A percentile compares a stretch with the other conserved stretches of the same genome.
Evolutionary conservation across 1,140 invertebrate species (phyloP).

Genomic region (Scaptomyza montana): DNA sequence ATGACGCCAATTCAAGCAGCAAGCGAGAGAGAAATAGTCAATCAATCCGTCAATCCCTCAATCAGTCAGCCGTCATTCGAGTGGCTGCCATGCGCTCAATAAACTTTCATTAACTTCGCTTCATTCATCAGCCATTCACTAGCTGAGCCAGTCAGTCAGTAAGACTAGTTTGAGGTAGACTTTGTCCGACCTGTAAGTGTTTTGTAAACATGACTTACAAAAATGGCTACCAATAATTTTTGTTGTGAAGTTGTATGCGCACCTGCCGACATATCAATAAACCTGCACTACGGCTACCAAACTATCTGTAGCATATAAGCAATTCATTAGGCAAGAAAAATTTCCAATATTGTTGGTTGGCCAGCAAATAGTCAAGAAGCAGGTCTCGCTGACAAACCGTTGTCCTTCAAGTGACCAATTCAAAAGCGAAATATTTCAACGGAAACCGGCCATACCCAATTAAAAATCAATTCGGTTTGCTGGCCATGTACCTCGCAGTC

Average conservation of each 20-base stretch:
- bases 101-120: constrained; percentile 78
- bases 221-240: constrained; percentile 67
- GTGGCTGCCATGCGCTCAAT: constrained; percentile 63
- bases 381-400: constrained; percentile 12
- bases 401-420: constrained; percentile 46
- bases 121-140: constrained; percentile 53
- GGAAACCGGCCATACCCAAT: constrained; percentile 28
- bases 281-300: constrained; percentile 1
- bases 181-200: constrained; percentile 63
- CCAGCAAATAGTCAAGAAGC: constrained; percentile 14
- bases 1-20: constrained; percentile 41
- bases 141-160: too few relatives aligned
- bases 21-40: constrained; percentile 12
- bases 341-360: constrained; percentile 31
- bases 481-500: constrained; percentile 8
- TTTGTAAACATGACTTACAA: constrained; percentile 74
- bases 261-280: constrained; percentile 55
- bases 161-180: not conserved
- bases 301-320: constrained; percentile 40
- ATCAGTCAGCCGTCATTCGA: constrained; percentile 26
- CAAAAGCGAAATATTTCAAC: constrained; percentile 54
- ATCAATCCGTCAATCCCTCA: constrained; percentile 15
- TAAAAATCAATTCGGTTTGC: constrained; percentile 49
- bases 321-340: constrained; percentile 48
- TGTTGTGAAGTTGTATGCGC: constrained; percentile 28